Base-by-base conservation (phyloP, 2,797 vertebrate species). In the Philypnodon macrostomus region DNA sequence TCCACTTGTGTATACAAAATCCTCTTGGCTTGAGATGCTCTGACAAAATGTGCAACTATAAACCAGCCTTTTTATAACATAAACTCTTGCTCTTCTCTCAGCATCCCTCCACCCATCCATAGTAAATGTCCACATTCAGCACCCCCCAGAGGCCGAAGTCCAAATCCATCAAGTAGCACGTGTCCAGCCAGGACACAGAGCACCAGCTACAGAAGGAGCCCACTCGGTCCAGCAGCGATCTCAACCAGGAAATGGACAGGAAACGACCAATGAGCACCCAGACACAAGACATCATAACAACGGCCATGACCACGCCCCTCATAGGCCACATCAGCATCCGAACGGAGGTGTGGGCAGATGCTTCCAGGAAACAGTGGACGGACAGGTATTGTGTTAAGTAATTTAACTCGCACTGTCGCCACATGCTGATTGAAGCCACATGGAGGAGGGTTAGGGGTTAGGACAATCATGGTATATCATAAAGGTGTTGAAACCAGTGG, bases 161-260 rank as follows among this genome's bases (percentile, higher is more conserved):
- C 93, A 94, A 70, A 79, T 98, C 71, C 95, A 98, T 73, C 95
- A 97, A 81, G 95, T 98, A 56, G 94, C 95, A 13, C 88, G 92
- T 38, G 94, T 98, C 46, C 89, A 90, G 44, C 88, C 81, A 0
- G 91, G 91, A 1, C 85, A 84, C 53, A 77, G 69, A 35, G 62
- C 41, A 44, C 85, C 87, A 0, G 77, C 87, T 67, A 85, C 92
- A 12, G 89, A 89, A 9, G 88, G 87, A 2, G 88, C 83, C 45
- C 90, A 88, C 76, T 91, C 90, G 11, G 89, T 91, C 24, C 89
- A 91, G 71, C 90, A 93, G 46, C 85, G 87, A 12, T 88, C 88
- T 14, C 89, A 87, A 68, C 84, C 85, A 21, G 83, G 72, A 14
- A 85, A 81, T 5, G 74, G 70, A 53, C 85, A 87, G 0, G 87